Base-by-base conservation (phyloP, 1,140 invertebrate species). In the Drosophila teissieri region DNA sequence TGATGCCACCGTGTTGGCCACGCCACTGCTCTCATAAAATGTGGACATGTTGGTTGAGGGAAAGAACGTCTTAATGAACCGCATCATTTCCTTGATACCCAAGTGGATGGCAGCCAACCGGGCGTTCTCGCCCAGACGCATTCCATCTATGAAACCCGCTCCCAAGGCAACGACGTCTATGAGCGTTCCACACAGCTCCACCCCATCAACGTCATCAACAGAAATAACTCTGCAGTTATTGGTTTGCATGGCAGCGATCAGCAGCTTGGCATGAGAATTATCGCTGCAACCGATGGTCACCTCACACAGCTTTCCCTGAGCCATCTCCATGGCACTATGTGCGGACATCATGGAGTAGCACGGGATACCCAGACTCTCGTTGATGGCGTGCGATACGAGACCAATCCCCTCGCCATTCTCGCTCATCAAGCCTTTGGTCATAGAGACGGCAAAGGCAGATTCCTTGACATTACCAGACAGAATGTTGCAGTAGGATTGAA, bases 11-110 rank as follows among this genome's bases (percentile, higher is more conserved):
- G 99, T 94, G 94, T 99, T 98, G 49, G 98, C 99, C 7, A 99
- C 96, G n/a, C 98, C 98, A 92, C 99, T 99, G 78, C 97, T 98
- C 93, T 99, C 98, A 88, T 99, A 97, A 93, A 99, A 99, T 4
- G 98, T 99, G 0, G 95, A 93, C 10, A 98, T 92, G 92, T 97
- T 96, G 44, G 96, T 95, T 7, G 95, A 95, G 3, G 96, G 95
- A 91, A 96, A 98, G 92, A 98, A 98, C 6, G 95, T 94, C 73
- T 98, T 95, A 1, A 97, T 96, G 90, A 98, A 98, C 86, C 97
- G 97, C 80, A 98, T 98, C 96, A 98, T 99, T 92, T 99, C 98
- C 97, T 99, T 99, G 1, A 99, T 93, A 8, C 99, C 98, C n/a
- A 99, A 93, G 67, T 99, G 94, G 80, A 99, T 99, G 0, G 99